phyloP scores from a whole-genome alignment of 1,140 invertebrate species.

The Himalopsyche phryganea region DNA sequence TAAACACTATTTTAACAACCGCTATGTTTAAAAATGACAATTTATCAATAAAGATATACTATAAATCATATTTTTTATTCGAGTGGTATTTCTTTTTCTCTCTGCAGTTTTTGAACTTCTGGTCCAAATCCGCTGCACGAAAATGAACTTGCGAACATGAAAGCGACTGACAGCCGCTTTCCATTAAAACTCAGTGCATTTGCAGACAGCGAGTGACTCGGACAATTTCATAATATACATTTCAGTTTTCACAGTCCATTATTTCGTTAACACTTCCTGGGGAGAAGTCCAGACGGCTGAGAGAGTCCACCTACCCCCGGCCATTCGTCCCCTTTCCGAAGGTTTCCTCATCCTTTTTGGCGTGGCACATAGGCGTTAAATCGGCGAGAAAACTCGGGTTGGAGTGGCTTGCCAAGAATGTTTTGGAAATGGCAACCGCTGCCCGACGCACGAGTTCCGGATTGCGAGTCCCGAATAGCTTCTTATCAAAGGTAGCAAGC shows the following conservation, averaged over 20 bases:
- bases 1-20: too few relatives aligned
- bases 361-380: slow-evolving; percentile 27
- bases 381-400: slow-evolving; percentile 31
- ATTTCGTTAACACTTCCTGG: slow-evolving; percentile 34
- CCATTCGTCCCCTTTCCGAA: background rate
- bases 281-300: slow-evolving; percentile 7
- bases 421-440: slow-evolving; percentile 7
- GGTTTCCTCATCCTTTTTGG: background rate
- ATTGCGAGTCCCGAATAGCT: background rate
- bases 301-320: too few relatives aligned
- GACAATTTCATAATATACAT: slow-evolving; percentile 32
- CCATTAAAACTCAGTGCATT: slow-evolving; percentile 27
- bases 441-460: slow-evolving; percentile 1
- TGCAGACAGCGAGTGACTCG: slow-evolving; percentile 21
- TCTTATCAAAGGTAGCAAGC: too few relatives aligned
- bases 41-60: too few relatives aligned
- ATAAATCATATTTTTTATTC: too few relatives aligned
- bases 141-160: too few relatives aligned
- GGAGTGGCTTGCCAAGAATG: slow-evolving; percentile 30
- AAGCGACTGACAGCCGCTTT: background rate
- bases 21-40: too few relatives aligned
- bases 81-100: too few relatives aligned
- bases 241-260: slow-evolving; percentile 35
- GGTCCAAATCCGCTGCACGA: too few relatives aligned
- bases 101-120: background rate